Percentiles rank a stretch among this genome's conserved stretches.
phyloP scores from a whole-genome alignment of 1,140 invertebrate genomes.

The Polyergus mexicanus region DNA sequence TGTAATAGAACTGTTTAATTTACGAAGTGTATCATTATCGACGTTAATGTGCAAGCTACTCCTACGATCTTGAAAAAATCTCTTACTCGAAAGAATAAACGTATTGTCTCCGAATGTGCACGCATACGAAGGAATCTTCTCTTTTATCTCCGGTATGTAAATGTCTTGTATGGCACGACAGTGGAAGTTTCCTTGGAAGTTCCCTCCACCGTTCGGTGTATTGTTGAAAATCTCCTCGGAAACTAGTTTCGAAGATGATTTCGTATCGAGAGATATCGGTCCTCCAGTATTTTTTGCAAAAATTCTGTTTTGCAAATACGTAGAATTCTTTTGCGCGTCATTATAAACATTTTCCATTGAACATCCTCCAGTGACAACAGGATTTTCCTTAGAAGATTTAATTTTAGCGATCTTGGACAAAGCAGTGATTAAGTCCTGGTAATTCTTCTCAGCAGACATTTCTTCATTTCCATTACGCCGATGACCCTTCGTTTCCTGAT shows the following conservation, averaged over 20 bases:
- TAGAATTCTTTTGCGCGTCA: background rate
- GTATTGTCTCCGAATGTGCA: conserved; percentile 68
- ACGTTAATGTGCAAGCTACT: conserved; percentile 71
- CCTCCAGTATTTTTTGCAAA: background rate
- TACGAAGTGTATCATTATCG: conserved; percentile 68
- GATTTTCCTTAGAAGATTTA: conserved; percentile 45
- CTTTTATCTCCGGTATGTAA: conserved; percentile 71
- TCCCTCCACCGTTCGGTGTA: background rate
- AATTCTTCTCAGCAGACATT: background rate
- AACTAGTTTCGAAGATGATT: background rate
- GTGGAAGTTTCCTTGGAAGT: conserved; percentile 62
- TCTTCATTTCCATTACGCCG: background rate
- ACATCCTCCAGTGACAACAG: background rate
- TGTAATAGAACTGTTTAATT: conserved; percentile 25
- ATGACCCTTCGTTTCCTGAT: background rate
- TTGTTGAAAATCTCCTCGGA: background rate
- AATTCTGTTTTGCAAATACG: background rate
- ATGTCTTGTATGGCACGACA: conserved; percentile 70
- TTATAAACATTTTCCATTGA: background rate
- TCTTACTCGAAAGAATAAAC: conserved; percentile 78
- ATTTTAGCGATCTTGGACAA: conserved; percentile 77
- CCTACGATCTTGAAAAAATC: conserved; percentile 76
- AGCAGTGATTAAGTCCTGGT: conserved; percentile 60
- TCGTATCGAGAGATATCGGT: no score
- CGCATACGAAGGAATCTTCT: conserved; percentile 73